Evolutionary conservation across 1,140 invertebrate genomes (phyloP).

Genomic region (Leptestheria dahalacensis): DNA sequence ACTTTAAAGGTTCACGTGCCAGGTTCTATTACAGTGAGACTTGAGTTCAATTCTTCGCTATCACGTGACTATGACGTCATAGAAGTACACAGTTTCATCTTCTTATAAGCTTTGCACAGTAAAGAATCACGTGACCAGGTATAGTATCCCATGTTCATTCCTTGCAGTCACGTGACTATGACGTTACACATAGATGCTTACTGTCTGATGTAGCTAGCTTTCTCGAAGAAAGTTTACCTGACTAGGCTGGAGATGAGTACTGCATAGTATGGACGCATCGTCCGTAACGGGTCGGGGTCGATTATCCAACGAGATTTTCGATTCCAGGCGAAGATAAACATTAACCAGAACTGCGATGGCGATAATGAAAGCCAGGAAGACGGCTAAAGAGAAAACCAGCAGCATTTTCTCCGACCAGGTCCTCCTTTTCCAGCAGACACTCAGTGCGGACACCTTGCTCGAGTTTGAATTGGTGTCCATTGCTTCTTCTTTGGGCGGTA

Average conservation of each 20-base stretch:
- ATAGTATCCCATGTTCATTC: neutral
- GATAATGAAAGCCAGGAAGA: constrained; percentile 6
- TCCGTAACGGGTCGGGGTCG: neutral
- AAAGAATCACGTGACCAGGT: neutral
- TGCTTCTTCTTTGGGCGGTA: neutral
- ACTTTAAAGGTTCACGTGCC: too few species aligned
- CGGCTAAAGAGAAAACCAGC: neutral
- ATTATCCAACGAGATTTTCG: neutral
- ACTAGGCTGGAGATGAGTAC: neutral
- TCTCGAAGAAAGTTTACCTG: neutral
- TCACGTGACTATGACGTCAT: too few species aligned
- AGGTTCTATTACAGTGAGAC: too few species aligned
- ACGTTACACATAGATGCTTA: neutral
- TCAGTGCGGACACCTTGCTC: neutral
- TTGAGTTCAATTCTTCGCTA: too few species aligned
- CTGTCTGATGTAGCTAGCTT: neutral
- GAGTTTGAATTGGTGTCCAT: constrained; percentile 18
- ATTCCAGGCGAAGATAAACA: constrained; percentile 11
- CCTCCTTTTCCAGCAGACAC: neutral
- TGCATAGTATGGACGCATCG: neutral
- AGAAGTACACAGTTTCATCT: too few species aligned
- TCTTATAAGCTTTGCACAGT: too few species aligned
- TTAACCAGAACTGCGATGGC: constrained; percentile 9
- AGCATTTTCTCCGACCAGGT: neutral
- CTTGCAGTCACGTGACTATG: neutral